Base-by-base conservation (phyloP, 2,113 vertebrate species). In the Urocynchramus pylzowi region DNA sequence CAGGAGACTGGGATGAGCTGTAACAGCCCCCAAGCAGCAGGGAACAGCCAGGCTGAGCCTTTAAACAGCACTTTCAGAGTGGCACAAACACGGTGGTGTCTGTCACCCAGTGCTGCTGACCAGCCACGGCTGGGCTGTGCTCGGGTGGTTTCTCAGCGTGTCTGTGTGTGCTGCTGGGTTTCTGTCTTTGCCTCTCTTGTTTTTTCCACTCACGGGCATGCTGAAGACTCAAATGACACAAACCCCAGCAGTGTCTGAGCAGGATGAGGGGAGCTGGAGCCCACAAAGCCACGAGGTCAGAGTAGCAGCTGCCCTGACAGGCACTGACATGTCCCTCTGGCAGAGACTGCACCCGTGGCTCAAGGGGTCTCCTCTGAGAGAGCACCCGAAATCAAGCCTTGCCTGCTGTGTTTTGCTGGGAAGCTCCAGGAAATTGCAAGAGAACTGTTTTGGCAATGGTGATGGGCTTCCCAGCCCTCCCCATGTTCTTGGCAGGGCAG, bases 81-180 rank as follows among this genome's bases (percentile, higher is more conserved):
- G 4, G 54, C 6, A 2, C 0, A 0, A 45, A 73, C 13, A 7
- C 1, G 0, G 19, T 3, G 27, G 22, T 11, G 2, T n/a, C 61
- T 7, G 5, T 22, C 88, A 35, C 42, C 5, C 3, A 27, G 20
- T 60, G n/a, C 71, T 9, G 10, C 26, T 7, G 2, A 50, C 12
- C 8, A 8, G 67, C 56, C 70, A 59, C 1, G 0, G 24, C 74
- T 57, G 45, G 26, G 79, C 61, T 47, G 65, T 8, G 44, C 21
- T 65, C 41, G 47, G 50, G 18, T 20, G n/a, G 2, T 4, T 42
- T 68, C 6, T 14, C 6, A n/a, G 3, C 1, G 1, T 17, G 11
- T 9, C 14, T 19, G 3, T 9, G 12, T 10, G 10, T 21, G 22
- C 44, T 47, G 22, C 41, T 1, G 4, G 14, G 13, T 65, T 64